Evolutionary conservation across 2,113 vertebrate species (phyloP), one percentile per base, ranked within the genome.

Genomic region (Cyanistes caeruleus): DNA sequence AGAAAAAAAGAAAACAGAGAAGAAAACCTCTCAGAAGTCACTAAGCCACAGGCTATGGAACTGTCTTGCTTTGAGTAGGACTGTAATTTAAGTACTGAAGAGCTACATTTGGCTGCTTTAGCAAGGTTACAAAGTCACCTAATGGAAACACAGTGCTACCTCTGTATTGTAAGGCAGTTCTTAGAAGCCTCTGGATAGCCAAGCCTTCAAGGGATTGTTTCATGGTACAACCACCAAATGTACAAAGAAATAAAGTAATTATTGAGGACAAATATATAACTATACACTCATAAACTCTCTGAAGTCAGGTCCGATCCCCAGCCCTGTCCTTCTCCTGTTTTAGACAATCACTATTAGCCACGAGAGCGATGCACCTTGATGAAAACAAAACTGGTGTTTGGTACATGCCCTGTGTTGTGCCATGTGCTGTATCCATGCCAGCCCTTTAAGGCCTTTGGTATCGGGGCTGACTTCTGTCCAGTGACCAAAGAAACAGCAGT

Each of bases 71-170:
- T 60, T 65, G 63, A 93, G 43, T 10, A 59, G 81, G 48, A 51
- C 77, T 86, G 62, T 72, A 86, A 83, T 92, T 83, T 64, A 91
- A 94, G 60, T 39, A 72, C 27, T 70, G 49, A n/a, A 80, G 88
- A 87, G 89, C 52, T 51, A 44, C 79, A 72, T 53, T 87, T 51
- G 30, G 30, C 41, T 88, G 62, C 72, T 80, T 77, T 65, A 86
- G 37, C 24, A 46, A 68, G 68, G 58, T 69, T 69, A 53, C 74
- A 30, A 67, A 78, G 33, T 67, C 81, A 60, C 78, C 55, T 39
- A 52, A 15, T 59, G 23, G 93, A 84, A 84, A 78, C 30, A 67
- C 78, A 63, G 35, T 76, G 46, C 65, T 74, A n/a, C 20, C 52
- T 87, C 58, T 87, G 3, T 58, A 19, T 31, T 59, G 52, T 51